Evolutionary conservation across 2,888 invertebrate genomes (phyloP).

Genomic region (Lithophane socia): DNA sequence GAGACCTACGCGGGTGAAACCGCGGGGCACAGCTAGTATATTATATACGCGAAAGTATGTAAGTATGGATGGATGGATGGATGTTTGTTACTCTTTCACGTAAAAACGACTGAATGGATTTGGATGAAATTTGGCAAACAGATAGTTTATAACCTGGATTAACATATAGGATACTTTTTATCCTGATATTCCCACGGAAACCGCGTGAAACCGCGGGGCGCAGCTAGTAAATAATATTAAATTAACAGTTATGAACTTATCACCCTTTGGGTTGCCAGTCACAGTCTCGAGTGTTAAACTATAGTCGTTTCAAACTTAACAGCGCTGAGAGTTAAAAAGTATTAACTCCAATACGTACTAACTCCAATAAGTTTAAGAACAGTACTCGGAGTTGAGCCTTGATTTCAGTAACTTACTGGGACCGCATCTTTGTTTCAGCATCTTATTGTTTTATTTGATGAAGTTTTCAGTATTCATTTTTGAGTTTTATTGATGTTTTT

Average conservation of each 20-base stretch:
- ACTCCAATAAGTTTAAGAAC: constrained; percentile 19
- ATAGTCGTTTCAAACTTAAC: constrained; percentile 13
- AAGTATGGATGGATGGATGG: too few relatives aligned
- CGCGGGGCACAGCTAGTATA: too few relatives aligned
- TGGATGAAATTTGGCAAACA: too few relatives aligned
- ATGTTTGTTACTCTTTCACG: too few relatives aligned
- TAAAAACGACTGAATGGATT: too few relatives aligned
- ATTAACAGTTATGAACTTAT: not conserved
- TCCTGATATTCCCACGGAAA: too few relatives aligned
- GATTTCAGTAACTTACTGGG: constrained; percentile 19
- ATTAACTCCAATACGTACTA: constrained; percentile 28
- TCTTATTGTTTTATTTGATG: constrained; percentile 17
- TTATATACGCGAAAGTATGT: too few relatives aligned
- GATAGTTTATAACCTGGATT: too few relatives aligned
- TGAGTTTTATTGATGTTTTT: not conserved
- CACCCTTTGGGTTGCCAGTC: not conserved
- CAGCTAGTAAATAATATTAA: too few relatives aligned
- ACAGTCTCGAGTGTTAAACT: not conserved
- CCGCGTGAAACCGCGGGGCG: too few relatives aligned
- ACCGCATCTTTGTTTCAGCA: not conserved
- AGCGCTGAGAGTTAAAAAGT: constrained; percentile 18
- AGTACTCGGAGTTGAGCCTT: not conserved
- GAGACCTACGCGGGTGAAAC: too few relatives aligned
- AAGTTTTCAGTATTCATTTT: not conserved
- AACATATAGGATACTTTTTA: too few relatives aligned